A percentile compares a stretch with the other conserved stretches of the same genome.
These are phyloP conservation scores for Brenthis daphne DNA, from an alignment of 2,888 invertebrate species.

Conservation along the genomic window DNA sequence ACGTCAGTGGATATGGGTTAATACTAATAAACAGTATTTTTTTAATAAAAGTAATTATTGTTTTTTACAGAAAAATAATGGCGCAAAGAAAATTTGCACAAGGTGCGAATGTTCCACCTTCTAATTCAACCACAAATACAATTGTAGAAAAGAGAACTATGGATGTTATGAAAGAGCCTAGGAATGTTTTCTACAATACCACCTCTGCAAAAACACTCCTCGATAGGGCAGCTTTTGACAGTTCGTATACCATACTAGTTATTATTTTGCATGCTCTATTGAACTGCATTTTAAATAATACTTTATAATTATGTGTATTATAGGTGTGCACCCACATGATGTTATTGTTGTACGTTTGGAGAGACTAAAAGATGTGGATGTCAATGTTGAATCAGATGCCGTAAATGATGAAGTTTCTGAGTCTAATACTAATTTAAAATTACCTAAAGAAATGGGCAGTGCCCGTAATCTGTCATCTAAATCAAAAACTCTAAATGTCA, in stretches of 20 bases:
- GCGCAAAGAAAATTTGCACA: slow-evolving; percentile 62
- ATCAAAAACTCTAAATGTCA: neutral
- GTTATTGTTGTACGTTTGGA: slow-evolving; percentile 51
- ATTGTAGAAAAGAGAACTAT: slow-evolving; percentile 20
- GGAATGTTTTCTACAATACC: slow-evolving; percentile 28
- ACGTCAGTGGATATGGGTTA: too few species aligned
- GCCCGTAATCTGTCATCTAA: neutral
- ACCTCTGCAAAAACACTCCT: slow-evolving; percentile 24
- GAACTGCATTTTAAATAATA: neutral
- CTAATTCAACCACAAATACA: neutral
- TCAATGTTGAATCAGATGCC: neutral
- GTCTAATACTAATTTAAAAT: neutral
- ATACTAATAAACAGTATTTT: too few species aligned
- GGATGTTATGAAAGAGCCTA: slow-evolving; percentile 14
- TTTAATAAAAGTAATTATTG: neutral
- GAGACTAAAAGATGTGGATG: slow-evolving; percentile 28
- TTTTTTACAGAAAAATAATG: slow-evolving; percentile 46
- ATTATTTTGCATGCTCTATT: neutral
- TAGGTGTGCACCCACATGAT: slow-evolving; percentile 41
- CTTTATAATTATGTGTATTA: neutral
- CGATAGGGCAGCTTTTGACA: slow-evolving; percentile 22
- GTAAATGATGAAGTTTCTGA: neutral
- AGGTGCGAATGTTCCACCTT: slow-evolving; percentile 50
- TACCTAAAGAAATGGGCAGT: neutral
- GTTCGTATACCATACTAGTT: neutral